Base-by-base conservation (phyloP, 2,888 invertebrate genomes). In the Dicranocentrus wangi region DNA sequence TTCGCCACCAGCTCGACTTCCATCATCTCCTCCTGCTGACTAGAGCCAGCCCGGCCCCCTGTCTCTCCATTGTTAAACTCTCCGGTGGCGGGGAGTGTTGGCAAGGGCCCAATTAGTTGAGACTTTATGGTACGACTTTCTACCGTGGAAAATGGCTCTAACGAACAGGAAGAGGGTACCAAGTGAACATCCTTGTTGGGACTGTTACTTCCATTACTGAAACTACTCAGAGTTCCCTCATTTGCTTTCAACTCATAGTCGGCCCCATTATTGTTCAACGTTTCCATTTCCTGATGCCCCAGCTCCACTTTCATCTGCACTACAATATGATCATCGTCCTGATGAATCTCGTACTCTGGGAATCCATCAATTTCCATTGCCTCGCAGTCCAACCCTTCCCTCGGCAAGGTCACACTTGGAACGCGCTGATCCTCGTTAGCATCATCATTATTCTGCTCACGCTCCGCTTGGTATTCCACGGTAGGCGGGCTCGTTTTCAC, bases 321-420 rank as follows among this genome's bases (percentile, higher is more conserved):
- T 13, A 58, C 19, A n/a, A 32, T 65, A 21, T 43, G 10, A 10
- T 42, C 65, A 3, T 23, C 63, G 3, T 21, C 32, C 17, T 25
- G 61, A n/a, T 43, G 42, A 42, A 25, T n/a, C 19, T 63, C 77
- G 42, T 70, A 78, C 27, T 78, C 77, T 7, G 60, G 47, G 43
- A 69, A 69, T 19, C 68, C n/a, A 27, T 78, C 77, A 27, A 78
- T 51, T 17, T 78, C 77, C 70, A 70, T 70, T 2, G 39, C 66
- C 17, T 68, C 65, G 23, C 65, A 42, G 1, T 65, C 66, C 15
- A 47, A 27, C 28, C 42, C 23, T 78, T 42, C 42, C 42, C 23
- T 10, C 55, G 27, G 23, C 47, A 28, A 13, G 61, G 28, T 61
- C 25, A 43, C 21, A 7, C n/a, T 17, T 0, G 76, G 76, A 23